These are phyloP conservation scores for Tetragonisca angustula DNA, from an alignment of 2,888 invertebrate genomes.

Conservation along the genomic window DNA sequence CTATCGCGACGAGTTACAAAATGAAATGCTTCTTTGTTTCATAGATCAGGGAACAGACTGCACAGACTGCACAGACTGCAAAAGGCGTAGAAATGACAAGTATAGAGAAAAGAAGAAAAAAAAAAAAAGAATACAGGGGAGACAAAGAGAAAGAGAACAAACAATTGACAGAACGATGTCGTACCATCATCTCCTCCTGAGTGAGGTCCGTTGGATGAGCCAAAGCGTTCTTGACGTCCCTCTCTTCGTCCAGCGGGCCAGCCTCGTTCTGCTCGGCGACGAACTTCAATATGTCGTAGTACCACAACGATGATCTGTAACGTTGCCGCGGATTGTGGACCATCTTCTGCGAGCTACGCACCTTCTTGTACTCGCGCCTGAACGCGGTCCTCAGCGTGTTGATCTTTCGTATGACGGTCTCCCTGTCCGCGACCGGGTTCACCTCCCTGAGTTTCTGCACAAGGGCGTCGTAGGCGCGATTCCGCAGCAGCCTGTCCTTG, in stretches of 20 bases:
- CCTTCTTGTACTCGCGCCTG: constrained; percentile 65
- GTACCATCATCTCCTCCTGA: constrained; percentile 59
- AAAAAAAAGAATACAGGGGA: constrained; percentile 3
- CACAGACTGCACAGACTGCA: neutral
- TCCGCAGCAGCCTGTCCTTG: constrained; percentile 56
- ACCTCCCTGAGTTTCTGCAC: constrained; percentile 60
- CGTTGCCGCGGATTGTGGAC: constrained; percentile 33
- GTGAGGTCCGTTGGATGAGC: constrained; percentile 26
- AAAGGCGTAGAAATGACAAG: neutral
- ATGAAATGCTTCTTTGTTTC: neutral
- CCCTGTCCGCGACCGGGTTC: constrained; percentile 59
- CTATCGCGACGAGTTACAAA: neutral
- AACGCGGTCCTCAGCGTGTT: constrained; percentile 66
- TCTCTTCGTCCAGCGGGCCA: constrained; percentile 28
- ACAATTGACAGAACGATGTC: constrained; percentile 7
- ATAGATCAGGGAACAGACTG: neutral
- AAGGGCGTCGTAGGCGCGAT: constrained; percentile 57
- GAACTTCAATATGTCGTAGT: constrained; percentile 66
- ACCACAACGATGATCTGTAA: constrained; percentile 64
- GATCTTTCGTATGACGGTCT: constrained; percentile 65
- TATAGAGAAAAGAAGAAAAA: neutral
- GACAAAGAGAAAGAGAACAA: neutral
- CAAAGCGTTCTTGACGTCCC: constrained; percentile 31
- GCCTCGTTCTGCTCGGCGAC: constrained; percentile 65
- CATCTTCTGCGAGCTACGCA: constrained; percentile 42